Base-by-base conservation (phyloP, 2,113 vertebrate species). In the Perca flavescens region DNA sequence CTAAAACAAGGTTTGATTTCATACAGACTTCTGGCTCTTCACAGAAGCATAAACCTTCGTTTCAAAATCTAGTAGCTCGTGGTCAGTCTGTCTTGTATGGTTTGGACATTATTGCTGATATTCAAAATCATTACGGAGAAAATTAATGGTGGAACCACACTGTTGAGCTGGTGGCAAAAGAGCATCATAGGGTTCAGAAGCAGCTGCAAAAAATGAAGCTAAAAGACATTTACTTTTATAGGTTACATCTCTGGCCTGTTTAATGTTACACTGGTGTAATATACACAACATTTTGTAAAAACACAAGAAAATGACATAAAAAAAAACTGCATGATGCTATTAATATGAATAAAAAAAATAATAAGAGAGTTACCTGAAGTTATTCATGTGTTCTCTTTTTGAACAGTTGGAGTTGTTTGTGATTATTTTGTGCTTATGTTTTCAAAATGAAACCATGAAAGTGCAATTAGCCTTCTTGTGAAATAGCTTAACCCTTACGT, bases 211-310 rank as follows among this genome's bases (percentile, higher is more conserved):
- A 66, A 15, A 54, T n/a, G 0, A 65, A 70, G 34, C 47, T 65
- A 12, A 16, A 50, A 47, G 15, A 84, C 43, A 34, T 79, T 87
- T 79, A 87, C 78, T 84, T 89, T 89, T 78, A 3, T 81, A 75
- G 79, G 82, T 82, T 84, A 86, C 74, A 22, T 58, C n/a, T 68
- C 50, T 36, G 75, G 31, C n/a, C 72, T 77, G 63, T 75, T 64
- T 21, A 1, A 58, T 79, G 80, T 83, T 74, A 77, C 64, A 73
- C 43, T 31, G 58, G 16, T 16, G 31, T 40, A 31, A 56, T 49
- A 46, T 8, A 43, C 7, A 36, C 13, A 52, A 11, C 5, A 7
- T 80, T 88, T 82, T 86, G 68, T 82, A 86, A 67, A 81, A 70
- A 69, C 2, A 65, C 1, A 21, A 74, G 50, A 64, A 83, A 78